Base-by-base conservation (phyloP, 2,113 vertebrate genomes). In the Syngnathus typhle region DNA sequence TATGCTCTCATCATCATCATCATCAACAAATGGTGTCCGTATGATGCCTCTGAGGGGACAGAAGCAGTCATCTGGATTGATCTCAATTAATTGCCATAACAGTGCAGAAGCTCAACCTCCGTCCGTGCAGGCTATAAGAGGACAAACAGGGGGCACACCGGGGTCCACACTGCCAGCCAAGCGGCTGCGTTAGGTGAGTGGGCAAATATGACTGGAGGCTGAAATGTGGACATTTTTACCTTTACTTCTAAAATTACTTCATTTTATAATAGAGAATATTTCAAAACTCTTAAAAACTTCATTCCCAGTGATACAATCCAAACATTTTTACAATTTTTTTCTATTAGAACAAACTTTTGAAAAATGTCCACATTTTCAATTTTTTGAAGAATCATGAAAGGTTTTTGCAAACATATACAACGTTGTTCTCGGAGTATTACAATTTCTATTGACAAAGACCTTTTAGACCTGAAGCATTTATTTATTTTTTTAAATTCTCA, bases 51-150 rank as follows among this genome's bases (percentile, higher is more conserved):
- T 27, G 68, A 74, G 65, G 77, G 66, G 69, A 77, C 83, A 70
- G 70, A 81, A 51, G 74, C 88, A 88, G 78, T 89, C 85, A 88
- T 79, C 85, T 87, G 88, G 62, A 88, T 77, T 89, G 87, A 88
- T 90, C 81, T 77, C 75, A 73, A 74, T 75, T 90, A 89, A 91
- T 90, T 90, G 87, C 86, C 80, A 76, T 68, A 80, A 75, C 70
- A 44, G 68, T 73, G 54, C 66, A 39, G 69, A 70, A 12, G 23
- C 54, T 56, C 54, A 7, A 32, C 12, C 54, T 15, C 11, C 81
- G 67, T 72, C 63, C 46, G 67, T 32, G 27, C 27, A 32, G 27
- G 46, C 65, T 88, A 91, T 90, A 91, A 91, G 79, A 85, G 65
- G 63, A 65, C 63, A 70, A 76, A 75, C 78, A 63, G 56, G 70